Conservation (phyloP, 2,888 invertebrate genomes). For the Pseudococcus jackbeardsleyi region DNA sequence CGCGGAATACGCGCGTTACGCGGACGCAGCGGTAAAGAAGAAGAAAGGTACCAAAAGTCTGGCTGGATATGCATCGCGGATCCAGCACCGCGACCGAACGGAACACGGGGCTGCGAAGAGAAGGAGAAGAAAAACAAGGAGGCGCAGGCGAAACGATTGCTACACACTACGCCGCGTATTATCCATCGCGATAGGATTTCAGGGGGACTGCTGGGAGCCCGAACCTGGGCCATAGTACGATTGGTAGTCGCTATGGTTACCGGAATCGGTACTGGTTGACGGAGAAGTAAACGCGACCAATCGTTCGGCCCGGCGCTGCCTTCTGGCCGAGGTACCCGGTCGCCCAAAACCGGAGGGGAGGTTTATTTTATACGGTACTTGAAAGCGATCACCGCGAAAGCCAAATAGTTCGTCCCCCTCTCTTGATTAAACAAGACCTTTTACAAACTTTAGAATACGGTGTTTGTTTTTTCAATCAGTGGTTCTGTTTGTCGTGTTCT, state of each 20-base stretch:
- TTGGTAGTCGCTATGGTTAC: constrained; percentile 56
- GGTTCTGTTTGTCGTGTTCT: constrained; percentile 68
- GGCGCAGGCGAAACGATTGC: neutral
- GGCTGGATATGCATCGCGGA: constrained; percentile 14
- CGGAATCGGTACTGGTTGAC: neutral
- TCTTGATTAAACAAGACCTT: constrained; percentile 68
- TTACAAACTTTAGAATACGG: constrained; percentile 66
- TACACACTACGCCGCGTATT: neutral
- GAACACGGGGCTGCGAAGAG: no score
- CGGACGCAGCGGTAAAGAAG: constrained; percentile 2
- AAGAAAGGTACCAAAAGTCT: neutral
- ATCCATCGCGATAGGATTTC: neutral
- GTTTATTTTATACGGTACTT: constrained; percentile 55
- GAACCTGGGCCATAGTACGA: neutral
- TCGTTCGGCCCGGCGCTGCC: neutral
- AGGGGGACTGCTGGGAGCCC: neutral
- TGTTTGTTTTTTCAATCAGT: constrained; percentile 75
- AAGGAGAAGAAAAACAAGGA: no score
- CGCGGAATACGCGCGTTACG: neutral
- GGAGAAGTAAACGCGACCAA: constrained; percentile 6
- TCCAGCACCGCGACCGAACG: neutral
- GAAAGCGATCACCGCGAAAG: constrained; percentile 67
- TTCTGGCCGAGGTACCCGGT: neutral
- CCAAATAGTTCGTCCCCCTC: constrained; percentile 69
- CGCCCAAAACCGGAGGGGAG: constrained; percentile 1